A percentile compares a stretch with the other conserved stretches of the same genome.
phyloP scores from a whole-genome alignment of 1,140 invertebrate genomes.

The Musca domestica region DNA sequence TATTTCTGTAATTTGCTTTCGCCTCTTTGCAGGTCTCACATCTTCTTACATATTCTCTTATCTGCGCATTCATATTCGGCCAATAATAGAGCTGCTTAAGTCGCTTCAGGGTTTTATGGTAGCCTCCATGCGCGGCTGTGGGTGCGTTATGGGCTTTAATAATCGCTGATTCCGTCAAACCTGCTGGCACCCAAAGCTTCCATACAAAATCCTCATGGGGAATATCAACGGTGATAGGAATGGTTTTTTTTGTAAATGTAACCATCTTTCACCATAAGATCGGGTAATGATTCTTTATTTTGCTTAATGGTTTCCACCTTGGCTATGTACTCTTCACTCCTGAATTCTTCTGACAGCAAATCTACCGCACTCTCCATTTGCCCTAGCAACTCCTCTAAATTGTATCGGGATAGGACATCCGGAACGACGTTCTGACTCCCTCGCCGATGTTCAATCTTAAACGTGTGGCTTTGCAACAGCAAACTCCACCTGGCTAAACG shows the following conservation, averaged over 20 bases:
- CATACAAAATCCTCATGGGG: neutral
- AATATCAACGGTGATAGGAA: neutral
- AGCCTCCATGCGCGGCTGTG: constrained; percentile 23
- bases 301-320: neutral
- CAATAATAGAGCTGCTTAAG: neutral
- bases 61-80: neutral
- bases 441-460: neutral
- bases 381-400: neutral
- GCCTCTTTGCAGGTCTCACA: neutral
- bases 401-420: neutral
- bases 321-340: neutral
- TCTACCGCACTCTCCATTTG: neutral
- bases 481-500: neutral
- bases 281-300: neutral
- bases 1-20: neutral
- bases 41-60: neutral
- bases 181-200: neutral
- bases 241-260: neutral
- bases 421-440: neutral
- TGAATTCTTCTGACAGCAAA: neutral
- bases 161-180: neutral
- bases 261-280: neutral
- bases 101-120: neutral
- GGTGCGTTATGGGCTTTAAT: neutral
- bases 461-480: neutral